Base-by-base conservation (phyloP, 2,113 vertebrate species). In the Gobius niger region DNA sequence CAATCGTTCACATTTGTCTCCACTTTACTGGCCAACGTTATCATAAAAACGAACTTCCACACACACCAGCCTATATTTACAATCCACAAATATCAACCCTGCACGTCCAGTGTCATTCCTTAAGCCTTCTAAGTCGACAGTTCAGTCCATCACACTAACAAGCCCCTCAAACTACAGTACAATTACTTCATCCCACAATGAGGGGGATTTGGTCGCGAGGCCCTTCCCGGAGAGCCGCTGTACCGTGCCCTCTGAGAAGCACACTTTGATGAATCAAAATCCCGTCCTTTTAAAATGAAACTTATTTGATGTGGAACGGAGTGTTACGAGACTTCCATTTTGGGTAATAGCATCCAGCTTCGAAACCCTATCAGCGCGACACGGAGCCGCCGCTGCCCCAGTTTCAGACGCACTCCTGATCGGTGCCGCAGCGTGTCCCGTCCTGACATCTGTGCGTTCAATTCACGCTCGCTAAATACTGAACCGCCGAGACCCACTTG, bases 281-380 rank as follows among this genome's bases (percentile, higher is more conserved):
- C 40, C 18, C 41, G 5, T 72, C 61, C 19, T 67, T 66, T 68
- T 68, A 7, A 61, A 57, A 9, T 78, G 64, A 47, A 77, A 84
- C 73, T 77, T 47, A 73, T 89, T 84, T 82, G 82, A 85, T 88
- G 66, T 70, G 67, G 71, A 69, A 68, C 64, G 69, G 65, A 65
- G 65, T 44, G 75, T 74, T 57, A 68, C 79, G 75, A 52, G 60
- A 68, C 63, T 69, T 63, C 68, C 60, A 63, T 76, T 65, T 75
- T 63, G 67, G 70, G 65, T 60, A 68, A 80, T 81, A 79, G 78
- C 80, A 82, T 74, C 75, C 68, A 6, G 70, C 77, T 80, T 75
- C 81, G 79, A 79, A 81, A 79, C 73, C 72, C 64, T 40, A 62
- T 74, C 77, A 73, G 63, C 16, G 65, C 74, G 73, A 80, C 56